Evolutionary conservation across 2,888 invertebrate species (phyloP).

Genomic region (Platycheirus rosarum): DNA sequence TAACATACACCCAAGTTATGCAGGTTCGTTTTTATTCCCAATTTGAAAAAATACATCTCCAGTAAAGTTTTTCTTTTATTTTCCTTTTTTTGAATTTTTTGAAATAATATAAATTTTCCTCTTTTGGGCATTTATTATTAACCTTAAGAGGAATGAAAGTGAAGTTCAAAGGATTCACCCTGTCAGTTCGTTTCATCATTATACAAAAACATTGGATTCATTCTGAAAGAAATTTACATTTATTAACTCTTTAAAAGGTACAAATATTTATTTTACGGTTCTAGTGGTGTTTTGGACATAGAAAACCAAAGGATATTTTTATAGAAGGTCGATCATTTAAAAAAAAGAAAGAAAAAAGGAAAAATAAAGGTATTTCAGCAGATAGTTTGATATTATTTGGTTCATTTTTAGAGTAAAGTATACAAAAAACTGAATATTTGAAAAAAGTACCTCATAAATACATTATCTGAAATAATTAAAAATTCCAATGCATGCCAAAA

Average conservation of each 20-base stretch:
- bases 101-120: neutral
- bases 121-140: slow-evolving; percentile 51
- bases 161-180: slow-evolving; percentile 55
- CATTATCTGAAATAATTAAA: too few species aligned
- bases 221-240: slow-evolving; percentile 32
- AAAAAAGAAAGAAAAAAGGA: neutral
- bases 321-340: slow-evolving; percentile 1
- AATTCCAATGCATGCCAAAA: slow-evolving; percentile 1
- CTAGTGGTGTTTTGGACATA: slow-evolving; percentile 11
- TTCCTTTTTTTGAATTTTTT: neutral
- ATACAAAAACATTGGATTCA: slow-evolving; percentile 14
- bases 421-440: too few species aligned
- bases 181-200: neutral
- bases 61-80: neutral
- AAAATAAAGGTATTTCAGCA: neutral
- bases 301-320: neutral
- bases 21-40: too few species aligned
- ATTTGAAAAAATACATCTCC: too few species aligned
- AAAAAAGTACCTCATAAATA: too few species aligned
- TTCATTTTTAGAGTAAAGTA: too few species aligned
- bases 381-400: too few species aligned
- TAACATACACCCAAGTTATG: too few species aligned
- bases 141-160: slow-evolving; percentile 25
- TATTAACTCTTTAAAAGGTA: slow-evolving; percentile 43
- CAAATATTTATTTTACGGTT: slow-evolving; percentile 3